A percentile compares a stretch with the other conserved stretches of the same genome.
Evolutionary conservation across 2,113 vertebrate genomes (phyloP).

Genomic region (Phalacrocorax pelagicus): DNA sequence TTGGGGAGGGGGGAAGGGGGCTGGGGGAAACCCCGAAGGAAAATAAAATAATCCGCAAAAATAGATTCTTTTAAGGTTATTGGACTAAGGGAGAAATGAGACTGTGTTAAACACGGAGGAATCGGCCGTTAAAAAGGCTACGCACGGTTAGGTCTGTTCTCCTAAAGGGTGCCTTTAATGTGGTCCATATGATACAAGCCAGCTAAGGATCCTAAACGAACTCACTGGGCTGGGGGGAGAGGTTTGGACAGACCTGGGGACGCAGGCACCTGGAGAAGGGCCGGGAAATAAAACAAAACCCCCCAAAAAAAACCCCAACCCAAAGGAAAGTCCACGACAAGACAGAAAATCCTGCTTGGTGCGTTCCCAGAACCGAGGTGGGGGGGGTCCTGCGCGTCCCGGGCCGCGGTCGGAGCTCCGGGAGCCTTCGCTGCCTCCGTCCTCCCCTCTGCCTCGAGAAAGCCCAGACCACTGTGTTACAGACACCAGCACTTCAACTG

Average conservation of each 20-base stretch:
- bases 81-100: neutral
- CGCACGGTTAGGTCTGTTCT: neutral
- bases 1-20: no score
- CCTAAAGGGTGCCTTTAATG: neutral
- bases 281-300: neutral
- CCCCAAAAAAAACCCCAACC: neutral
- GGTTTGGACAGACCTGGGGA: neutral
- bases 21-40: no score
- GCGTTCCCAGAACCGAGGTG: neutral
- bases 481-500: neutral
- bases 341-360: neutral
- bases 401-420: neutral
- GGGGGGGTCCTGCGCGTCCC: neutral
- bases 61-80: neutral
- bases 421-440: rapidly evolving
- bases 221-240: neutral
- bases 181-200: neutral
- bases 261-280: neutral
- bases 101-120: neutral
- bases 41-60: neutral
- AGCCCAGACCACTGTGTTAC: neutral
- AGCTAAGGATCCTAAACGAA: neutral
- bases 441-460: neutral
- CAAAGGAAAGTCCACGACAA: neutral
- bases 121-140: neutral